Conservation (phyloP, 2,797 vertebrate species). For the Ctenopoma multispine region DNA sequence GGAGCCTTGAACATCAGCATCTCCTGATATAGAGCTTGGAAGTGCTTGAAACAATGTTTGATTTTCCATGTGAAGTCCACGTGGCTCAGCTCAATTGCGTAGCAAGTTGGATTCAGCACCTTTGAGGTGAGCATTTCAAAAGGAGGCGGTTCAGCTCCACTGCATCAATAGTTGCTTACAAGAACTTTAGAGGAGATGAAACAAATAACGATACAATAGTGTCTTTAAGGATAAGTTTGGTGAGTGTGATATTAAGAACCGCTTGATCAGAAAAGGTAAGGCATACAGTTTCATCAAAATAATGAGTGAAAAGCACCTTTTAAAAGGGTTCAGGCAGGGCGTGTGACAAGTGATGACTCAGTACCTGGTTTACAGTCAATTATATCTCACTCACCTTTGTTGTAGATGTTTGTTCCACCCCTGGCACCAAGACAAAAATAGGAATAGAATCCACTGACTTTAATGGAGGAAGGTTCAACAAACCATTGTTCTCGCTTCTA, state of each 20-base stretch:
- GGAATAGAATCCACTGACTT: slow-evolving; percentile 68
- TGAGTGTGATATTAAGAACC: slow-evolving; percentile 64
- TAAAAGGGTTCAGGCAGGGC: slow-evolving; percentile 50
- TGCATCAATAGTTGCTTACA: slow-evolving; percentile 64
- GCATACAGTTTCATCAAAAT: slow-evolving; percentile 50
- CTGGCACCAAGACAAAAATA: slow-evolving; percentile 72
- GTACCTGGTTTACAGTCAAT: slow-evolving; percentile 62
- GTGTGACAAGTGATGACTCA: slow-evolving; percentile 61
- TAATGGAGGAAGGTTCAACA: slow-evolving; percentile 49
- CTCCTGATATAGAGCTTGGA: slow-evolving; percentile 77
- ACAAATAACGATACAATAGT: slow-evolving; percentile 38
- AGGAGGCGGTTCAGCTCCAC: slow-evolving; percentile 58
- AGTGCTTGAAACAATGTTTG: slow-evolving; percentile 79
- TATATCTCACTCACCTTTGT: slow-evolving; percentile 66
- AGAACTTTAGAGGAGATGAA: slow-evolving; percentile 73
- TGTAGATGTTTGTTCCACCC: slow-evolving; percentile 71
- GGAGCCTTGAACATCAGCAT: slow-evolving; percentile 78
- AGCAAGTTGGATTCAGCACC: slow-evolving; percentile 79
- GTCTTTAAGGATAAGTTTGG: slow-evolving; percentile 70
- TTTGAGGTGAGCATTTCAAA: slow-evolving; percentile 75
- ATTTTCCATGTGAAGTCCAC: slow-evolving; percentile 79
- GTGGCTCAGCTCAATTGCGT: slow-evolving; percentile 74
- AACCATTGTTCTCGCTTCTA: slow-evolving; percentile 15
- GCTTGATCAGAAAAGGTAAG: slow-evolving; percentile 69
- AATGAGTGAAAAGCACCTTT: slow-evolving; percentile 57